Evolutionary conservation across 2,113 vertebrate species (phyloP), one percentile per base, ranked within the genome.

Genomic region (Procavia capensis): DNA sequence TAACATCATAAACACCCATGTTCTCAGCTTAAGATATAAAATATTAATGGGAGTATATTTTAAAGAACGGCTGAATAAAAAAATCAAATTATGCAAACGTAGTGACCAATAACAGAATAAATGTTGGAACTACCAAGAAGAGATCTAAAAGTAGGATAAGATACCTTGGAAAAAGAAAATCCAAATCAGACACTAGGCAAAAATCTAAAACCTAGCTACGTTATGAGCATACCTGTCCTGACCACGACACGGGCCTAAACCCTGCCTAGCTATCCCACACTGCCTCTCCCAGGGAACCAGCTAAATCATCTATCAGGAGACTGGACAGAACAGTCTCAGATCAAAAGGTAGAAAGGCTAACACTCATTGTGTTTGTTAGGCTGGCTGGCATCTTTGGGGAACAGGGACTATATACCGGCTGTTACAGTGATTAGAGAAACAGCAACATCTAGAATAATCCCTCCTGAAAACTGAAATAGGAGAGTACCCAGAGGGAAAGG

Each of bases 31-130:
- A 81, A 66, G 9, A 85, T 36, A 70, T 9, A 95, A 95, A 94
- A 54, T 16, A 85, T n/a, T 66, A 50, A 59, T 34, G 4, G 80
- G 14, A 54, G 57, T 82, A 64, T 94, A 81, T 72, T 50, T 92
- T 90, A 90, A 92, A 50, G 24, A 90, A 84, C 6, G 74, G n/a
- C 80, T 74, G 34, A 81, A 90, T 31, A 6, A 25, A 93, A 94
- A 96, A 90, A 85, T 90, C 22, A 92, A 96, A 81, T 72, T 87
- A 78, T 31, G 59, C 41, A 22, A 95, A 87, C 9, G 87, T 81
- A 84, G 39, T 64, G 63, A 45, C 20, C 39, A 75, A 89, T 66
- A 81, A 82, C 39, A 92, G 27, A 86, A 72, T 64, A 83, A 66
- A 78, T 4, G 47, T 45, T 75, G 14, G 31, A 96, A 88, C 27